A percentile compares a stretch with the other conserved stretches of the same genome.
phyloP scores from a whole-genome alignment of 53 echinoderm and acorn worm species.

The Crossaster papposus region DNA sequence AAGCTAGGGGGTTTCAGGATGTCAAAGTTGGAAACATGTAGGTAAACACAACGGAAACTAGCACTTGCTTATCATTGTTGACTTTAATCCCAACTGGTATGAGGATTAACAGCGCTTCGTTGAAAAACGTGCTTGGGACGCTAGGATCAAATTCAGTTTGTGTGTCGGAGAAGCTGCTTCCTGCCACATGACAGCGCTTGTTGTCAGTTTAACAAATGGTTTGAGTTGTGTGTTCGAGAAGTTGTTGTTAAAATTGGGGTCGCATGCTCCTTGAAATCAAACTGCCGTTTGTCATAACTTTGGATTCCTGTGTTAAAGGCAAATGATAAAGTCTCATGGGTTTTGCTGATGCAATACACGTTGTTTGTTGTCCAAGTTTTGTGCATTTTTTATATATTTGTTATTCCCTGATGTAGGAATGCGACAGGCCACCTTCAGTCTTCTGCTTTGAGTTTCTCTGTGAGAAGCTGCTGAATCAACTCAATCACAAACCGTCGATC shows the following conservation, averaged over 20 bases:
- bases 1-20: not conserved
- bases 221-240: not conserved
- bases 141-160: not conserved
- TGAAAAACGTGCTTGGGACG: not conserved
- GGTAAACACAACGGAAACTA: not conserved
- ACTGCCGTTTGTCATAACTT: no score
- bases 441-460: constrained; percentile 56
- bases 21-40: not conserved
- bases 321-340: not conserved
- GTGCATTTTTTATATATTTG: constrained; percentile 17
- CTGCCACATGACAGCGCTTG: not conserved
- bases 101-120: not conserved
- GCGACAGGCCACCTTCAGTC: constrained; percentile 19
- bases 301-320: no score
- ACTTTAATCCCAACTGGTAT: not conserved
- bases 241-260: not conserved
- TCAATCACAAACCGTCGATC: constrained; percentile 40
- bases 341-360: not conserved
- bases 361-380: not conserved
- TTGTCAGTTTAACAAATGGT: not conserved
- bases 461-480: constrained; percentile 53
- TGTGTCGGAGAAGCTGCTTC: not conserved
- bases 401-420: constrained; percentile 12
- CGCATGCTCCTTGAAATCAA: no score
- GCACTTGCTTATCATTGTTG: not conserved